Evolutionary conservation across 2,113 vertebrate species (phyloP).

Genomic region (Gadus macrocephalus): DNA sequence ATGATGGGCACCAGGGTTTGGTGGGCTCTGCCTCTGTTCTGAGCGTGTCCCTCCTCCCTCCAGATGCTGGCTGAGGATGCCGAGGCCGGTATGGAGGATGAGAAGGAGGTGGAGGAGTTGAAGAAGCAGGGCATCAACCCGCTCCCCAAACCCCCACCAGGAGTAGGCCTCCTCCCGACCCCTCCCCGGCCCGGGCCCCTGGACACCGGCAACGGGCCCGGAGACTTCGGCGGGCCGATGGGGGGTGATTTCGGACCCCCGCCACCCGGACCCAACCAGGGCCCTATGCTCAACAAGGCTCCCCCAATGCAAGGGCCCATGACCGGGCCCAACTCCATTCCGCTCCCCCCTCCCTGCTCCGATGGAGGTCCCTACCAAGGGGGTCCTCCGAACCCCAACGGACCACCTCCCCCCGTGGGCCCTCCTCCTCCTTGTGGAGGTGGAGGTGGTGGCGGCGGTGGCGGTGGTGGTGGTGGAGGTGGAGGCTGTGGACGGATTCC

Average conservation of each 20-base stretch:
- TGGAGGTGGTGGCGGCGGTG: conserved; percentile 59
- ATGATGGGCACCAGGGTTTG: too few species aligned
- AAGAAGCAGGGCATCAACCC: conserved; percentile 97
- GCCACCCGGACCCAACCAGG: conserved; percentile 51
- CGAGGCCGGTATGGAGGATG: conserved; percentile 90
- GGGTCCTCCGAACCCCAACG: conserved; percentile 64
- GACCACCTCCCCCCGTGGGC: conserved; percentile 66
- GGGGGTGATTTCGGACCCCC: conserved; percentile 42
- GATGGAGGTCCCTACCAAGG: conserved; percentile 71
- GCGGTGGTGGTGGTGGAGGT: conserved; percentile 30
- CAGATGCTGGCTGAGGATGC: conserved; percentile 93
- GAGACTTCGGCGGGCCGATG: conserved; percentile 57
- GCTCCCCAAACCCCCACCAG: conserved; percentile 80
- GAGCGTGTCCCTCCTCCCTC: neutral
- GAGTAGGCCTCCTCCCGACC: conserved; percentile 81
- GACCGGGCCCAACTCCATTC: conserved; percentile 45
- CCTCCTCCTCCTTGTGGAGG: conserved; percentile 72
- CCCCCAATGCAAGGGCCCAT: conserved; percentile 46
- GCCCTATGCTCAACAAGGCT: conserved; percentile 46
- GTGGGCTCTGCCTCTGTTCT: neutral
- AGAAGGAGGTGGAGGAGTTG: conserved; percentile 94
- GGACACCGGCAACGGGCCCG: conserved; percentile 60
- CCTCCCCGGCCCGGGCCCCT: conserved; percentile 71
- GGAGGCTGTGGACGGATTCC: conserved; percentile 78
- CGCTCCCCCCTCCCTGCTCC: conserved; percentile 62